phyloP scores from a whole-genome alignment of 2,888 invertebrate species.

The Neoitamus cyanurus region DNA sequence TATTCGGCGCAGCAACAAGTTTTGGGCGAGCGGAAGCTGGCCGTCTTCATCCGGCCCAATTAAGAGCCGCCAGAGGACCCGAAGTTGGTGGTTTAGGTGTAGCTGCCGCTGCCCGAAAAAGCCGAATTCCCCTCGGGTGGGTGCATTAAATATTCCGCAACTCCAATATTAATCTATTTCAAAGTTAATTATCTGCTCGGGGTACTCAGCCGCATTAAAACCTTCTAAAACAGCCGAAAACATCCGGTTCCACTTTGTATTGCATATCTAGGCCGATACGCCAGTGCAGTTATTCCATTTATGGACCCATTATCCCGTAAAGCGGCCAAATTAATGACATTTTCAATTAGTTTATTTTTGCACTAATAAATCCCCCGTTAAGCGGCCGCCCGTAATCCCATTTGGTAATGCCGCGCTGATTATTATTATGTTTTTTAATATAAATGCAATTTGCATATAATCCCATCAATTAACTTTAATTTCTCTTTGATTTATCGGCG shows the following conservation, averaged over 20 bases:
- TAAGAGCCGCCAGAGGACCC: background rate
- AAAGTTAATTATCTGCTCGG: background rate
- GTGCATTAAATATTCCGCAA: background rate
- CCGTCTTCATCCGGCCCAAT: background rate
- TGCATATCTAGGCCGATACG: background rate
- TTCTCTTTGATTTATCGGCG: background rate
- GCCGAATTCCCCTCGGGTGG: background rate
- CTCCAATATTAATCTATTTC: background rate
- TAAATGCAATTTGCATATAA: conserved; percentile 21
- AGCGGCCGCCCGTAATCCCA: background rate
- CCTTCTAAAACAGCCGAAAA: background rate
- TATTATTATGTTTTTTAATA: conserved; percentile 5
- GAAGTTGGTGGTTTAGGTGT: background rate
- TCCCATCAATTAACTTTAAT: conserved; percentile 19
- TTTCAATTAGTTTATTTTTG: conserved; percentile 1
- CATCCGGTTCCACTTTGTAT: background rate
- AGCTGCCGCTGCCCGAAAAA: background rate
- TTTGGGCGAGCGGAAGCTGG: background rate
- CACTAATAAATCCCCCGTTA: background rate
- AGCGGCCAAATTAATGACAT: background rate
- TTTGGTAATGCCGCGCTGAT: background rate
- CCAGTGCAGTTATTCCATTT: background rate
- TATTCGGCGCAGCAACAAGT: background rate
- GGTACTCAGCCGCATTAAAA: background rate
- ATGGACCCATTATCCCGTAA: conserved; percentile 1